phyloP scores from a whole-genome alignment of 2,888 invertebrate genomes.

The Eristalinus sepulchralis region DNA sequence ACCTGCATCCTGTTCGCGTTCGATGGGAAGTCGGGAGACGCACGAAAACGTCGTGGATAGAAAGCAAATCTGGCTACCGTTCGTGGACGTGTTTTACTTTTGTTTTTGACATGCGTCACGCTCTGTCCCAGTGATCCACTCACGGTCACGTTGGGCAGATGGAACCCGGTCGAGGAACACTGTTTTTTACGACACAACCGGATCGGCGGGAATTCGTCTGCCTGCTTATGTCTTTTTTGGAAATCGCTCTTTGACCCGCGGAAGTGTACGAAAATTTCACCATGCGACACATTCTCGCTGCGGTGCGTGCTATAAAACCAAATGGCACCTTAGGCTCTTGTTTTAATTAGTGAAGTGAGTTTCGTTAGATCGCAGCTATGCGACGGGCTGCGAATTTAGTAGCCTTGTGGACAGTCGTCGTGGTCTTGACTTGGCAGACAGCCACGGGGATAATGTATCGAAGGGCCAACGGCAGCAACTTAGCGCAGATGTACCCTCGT shows the following conservation, averaged over 20 bases:
- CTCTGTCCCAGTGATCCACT: conserved; percentile 66
- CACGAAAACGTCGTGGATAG: conserved; percentile 26
- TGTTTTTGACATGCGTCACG: conserved; percentile 41
- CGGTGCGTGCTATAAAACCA: conserved; percentile 42
- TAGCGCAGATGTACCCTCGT: conserved; percentile 40
- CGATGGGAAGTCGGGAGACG: background rate
- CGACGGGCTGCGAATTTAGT: background rate
- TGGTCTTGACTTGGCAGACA: conserved; percentile 8
- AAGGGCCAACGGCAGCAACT: background rate
- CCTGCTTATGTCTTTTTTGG: conserved; percentile 31
- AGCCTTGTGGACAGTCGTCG: conserved; percentile 1
- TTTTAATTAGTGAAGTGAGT: conserved; percentile 41
- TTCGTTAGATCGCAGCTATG: conserved; percentile 17
- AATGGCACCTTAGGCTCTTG: conserved; percentile 32
- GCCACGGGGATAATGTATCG: background rate
- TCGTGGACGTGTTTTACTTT: conserved; percentile 44
- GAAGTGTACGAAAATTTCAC: conserved; percentile 31
- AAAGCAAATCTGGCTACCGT: conserved; percentile 59
- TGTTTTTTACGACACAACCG: conserved; percentile 26
- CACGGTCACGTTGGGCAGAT: conserved; percentile 26
- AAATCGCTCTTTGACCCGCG: conserved; percentile 45
- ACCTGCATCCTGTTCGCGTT: conserved; percentile 10
- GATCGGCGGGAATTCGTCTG: conserved; percentile 37
- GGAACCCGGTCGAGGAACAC: background rate
- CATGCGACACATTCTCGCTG: conserved; percentile 37